These are phyloP conservation scores for Pogoniulus pusillus DNA, from an alignment of 2,797 vertebrate species.

Conservation along the genomic window DNA sequence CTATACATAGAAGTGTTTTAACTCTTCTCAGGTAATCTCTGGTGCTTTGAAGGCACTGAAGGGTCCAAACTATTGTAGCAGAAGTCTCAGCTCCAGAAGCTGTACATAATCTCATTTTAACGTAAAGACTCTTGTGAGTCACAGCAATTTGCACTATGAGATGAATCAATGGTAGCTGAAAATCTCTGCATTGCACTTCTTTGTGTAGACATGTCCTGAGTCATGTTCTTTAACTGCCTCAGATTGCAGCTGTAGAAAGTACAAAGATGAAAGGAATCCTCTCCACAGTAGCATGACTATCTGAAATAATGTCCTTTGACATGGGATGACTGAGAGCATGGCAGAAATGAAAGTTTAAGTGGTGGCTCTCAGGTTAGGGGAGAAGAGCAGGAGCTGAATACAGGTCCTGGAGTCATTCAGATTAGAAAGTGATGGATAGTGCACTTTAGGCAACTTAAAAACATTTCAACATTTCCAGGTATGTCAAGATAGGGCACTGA, in stretches of 20 bases:
- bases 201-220: background rate
- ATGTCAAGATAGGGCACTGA: background rate
- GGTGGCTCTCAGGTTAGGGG: background rate
- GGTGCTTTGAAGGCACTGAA: background rate
- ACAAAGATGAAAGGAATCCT: background rate
- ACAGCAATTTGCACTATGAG: background rate
- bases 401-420: background rate
- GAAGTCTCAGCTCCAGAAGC: background rate
- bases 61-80: background rate
- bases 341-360: background rate
- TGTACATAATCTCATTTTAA: background rate
- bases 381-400: background rate
- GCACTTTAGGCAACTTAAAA: background rate
- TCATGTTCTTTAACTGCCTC: background rate
- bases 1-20: background rate
- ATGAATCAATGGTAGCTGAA: background rate
- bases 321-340: background rate
- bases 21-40: background rate
- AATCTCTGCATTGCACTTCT: background rate
- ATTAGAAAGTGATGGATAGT: background rate
- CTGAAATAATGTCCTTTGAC: background rate
- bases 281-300: background rate
- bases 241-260: background rate
- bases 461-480: background rate
- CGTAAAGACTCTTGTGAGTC: background rate